phyloP scores from a whole-genome alignment of 2,797 vertebrate genomes.

The Falco rusticolus region DNA sequence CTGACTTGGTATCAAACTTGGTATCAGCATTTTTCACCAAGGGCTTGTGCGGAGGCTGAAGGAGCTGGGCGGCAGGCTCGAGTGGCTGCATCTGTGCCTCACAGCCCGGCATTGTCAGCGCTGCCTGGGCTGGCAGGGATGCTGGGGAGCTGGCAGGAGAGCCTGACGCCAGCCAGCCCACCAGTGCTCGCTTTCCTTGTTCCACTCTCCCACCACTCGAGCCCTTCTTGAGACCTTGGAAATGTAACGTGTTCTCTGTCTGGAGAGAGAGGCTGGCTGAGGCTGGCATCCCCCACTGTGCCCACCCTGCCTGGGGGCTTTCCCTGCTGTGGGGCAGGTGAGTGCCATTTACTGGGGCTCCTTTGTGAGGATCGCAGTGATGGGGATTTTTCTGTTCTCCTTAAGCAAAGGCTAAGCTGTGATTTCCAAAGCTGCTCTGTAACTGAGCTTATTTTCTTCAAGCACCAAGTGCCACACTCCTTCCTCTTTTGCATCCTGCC shows the following conservation, averaged over 20 bases:
- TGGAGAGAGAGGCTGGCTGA: background rate
- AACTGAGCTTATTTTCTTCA: background rate
- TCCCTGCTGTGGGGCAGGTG: background rate
- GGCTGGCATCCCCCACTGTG: background rate
- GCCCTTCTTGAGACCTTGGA: background rate
- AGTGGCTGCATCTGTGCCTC: conserved; percentile 34
- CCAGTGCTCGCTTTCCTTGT: background rate
- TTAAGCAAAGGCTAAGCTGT: background rate
- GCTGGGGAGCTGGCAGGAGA: background rate
- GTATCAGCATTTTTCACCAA: background rate
- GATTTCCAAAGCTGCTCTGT: background rate
- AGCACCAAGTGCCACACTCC: background rate
- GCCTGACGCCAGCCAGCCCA: background rate
- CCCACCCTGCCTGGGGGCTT: background rate
- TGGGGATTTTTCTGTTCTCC: background rate
- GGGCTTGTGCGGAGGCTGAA: background rate
- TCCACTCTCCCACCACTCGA: accelerated
- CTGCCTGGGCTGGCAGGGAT: background rate
- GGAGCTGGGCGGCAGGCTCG: background rate
- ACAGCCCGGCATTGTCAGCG: background rate
- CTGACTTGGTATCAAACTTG: background rate
- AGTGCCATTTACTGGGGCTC: no score
- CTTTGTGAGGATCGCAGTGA: background rate
- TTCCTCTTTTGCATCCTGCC: no score
- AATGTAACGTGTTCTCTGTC: no score